Base-by-base conservation (phyloP, 2,888 invertebrate genomes). In the Priocnemis perturbator region DNA sequence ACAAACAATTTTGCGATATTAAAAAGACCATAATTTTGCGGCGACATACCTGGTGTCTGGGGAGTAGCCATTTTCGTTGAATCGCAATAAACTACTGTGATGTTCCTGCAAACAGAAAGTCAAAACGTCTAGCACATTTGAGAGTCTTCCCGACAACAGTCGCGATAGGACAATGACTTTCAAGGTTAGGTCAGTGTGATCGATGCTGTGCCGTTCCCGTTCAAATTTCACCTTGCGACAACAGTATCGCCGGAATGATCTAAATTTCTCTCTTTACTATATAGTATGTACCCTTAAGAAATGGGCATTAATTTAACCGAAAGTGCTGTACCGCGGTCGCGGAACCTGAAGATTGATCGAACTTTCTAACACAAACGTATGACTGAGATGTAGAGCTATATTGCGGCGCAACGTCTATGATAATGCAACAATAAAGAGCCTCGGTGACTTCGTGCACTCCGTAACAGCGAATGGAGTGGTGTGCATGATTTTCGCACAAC, bases 1-100 rank as follows among this genome's bases (percentile, higher is more conserved):
- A 37, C 37, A 37, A 37, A 37, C 19, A 50, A 50, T 17, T 50
- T 50, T 50, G 11, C 17, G 19, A 2, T 4, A 9, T 11, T 11
- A 50, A 50, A 17, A 50, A 50, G 11, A 50, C 2, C 23, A 23
- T 5, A 5, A 50, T 11, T 45, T 9, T 0, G 17, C 17, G 23
- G 37, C 4, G 37, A 73, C 47, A 63, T 77, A 83, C 85, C 81
- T 64, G 83, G 78, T 60, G 79, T 81, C 66, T 78, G 79, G 23
- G 84, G 80, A 73, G 82, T 81, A 67, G 81, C 81, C 85, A 85
- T 85, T 62, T 67, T 74, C 68, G 45, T 68, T 60, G 69, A 68
- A 76, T 65, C 69, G 64, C 69, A 71, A 69, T 68, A 69, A 72
- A 76, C 70, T 74, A 67, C 71, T 64, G 48, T 52, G 55, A n/a